Conservation (phyloP, 2,113 vertebrate species). For the Pogonocichla stellata region DNA sequence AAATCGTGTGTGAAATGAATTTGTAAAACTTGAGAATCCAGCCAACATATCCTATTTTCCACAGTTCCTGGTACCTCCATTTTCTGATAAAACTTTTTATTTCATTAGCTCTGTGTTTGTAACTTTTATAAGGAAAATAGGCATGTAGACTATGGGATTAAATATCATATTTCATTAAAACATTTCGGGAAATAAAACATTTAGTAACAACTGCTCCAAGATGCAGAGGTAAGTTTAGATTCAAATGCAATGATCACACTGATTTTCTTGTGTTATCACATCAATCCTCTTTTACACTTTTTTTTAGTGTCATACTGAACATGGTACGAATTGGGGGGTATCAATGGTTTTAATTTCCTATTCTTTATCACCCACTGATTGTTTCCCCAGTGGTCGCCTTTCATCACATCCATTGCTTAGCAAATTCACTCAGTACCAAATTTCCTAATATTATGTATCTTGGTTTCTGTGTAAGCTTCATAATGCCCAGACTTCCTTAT, state of each 20-base stretch:
- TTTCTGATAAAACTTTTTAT: not conserved
- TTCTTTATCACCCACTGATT: not conserved
- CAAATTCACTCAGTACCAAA: not conserved
- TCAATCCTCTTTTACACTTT: not conserved
- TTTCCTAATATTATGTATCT: not conserved
- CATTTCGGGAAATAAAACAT: not conserved
- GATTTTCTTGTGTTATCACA: not conserved
- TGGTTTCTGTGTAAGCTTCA: not conserved
- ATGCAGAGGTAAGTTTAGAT: not conserved
- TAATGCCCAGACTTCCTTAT: not conserved
- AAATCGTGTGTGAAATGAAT: not conserved
- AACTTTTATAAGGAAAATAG: not conserved
- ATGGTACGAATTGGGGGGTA: not conserved
- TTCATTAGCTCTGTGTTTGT: not conserved
- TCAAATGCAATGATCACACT: not conserved
- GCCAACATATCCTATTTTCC: not conserved
- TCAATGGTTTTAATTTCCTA: constrained; percentile 11
- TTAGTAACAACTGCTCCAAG: not conserved
- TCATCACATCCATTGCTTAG: not conserved
- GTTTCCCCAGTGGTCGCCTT: not conserved
- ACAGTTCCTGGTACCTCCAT: not conserved
- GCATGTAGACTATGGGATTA: not conserved
- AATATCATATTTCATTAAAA: not conserved
- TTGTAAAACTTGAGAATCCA: not conserved
- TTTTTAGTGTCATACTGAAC: not conserved